A percentile compares a stretch with the other conserved stretches of the same genome.
Conservation (phyloP, 2,888 invertebrate species). For the Chrysomela aeneicollis region DNA sequence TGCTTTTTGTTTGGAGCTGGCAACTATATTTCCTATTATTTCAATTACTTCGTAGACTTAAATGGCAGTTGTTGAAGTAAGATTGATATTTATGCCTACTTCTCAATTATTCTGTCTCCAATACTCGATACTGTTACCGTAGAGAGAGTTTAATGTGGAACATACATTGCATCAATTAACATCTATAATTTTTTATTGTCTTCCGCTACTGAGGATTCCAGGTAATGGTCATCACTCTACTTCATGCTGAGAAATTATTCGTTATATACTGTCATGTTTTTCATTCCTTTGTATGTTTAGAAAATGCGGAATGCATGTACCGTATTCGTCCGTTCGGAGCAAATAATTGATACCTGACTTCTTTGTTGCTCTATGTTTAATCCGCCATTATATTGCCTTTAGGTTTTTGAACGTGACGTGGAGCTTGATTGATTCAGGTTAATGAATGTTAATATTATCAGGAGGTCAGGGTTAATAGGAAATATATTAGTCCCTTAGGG, state of each 20-base stretch:
- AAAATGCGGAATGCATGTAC: slow-evolving; percentile 9
- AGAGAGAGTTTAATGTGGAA: slow-evolving; percentile 42
- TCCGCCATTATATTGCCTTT: background rate
- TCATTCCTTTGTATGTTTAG: slow-evolving; percentile 18
- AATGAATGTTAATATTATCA: too few species aligned
- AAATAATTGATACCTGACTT: background rate
- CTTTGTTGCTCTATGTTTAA: background rate
- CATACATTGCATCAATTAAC: slow-evolving; percentile 42
- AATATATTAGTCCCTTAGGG: too few species aligned
- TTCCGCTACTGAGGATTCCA: slow-evolving; percentile 25
- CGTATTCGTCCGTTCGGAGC: background rate
- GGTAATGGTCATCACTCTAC: slow-evolving; percentile 20
- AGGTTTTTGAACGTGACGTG: too few species aligned
- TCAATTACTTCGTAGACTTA: slow-evolving; percentile 50
- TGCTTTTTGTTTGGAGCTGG: slow-evolving; percentile 43
- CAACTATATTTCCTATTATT: slow-evolving; percentile 48
- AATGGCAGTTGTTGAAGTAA: slow-evolving; percentile 37
- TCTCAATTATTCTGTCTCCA: slow-evolving; percentile 50
- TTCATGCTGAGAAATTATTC: slow-evolving; percentile 14
- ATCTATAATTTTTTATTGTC: slow-evolving; percentile 34
- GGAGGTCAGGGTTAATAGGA: too few species aligned
- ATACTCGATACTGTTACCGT: slow-evolving; percentile 34
- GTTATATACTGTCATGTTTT: slow-evolving; percentile 19
- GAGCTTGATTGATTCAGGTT: too few species aligned
- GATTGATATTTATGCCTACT: slow-evolving; percentile 52